Evolutionary conservation across 2,113 vertebrate genomes (phyloP).

Genomic region (Tyrannus savana): DNA sequence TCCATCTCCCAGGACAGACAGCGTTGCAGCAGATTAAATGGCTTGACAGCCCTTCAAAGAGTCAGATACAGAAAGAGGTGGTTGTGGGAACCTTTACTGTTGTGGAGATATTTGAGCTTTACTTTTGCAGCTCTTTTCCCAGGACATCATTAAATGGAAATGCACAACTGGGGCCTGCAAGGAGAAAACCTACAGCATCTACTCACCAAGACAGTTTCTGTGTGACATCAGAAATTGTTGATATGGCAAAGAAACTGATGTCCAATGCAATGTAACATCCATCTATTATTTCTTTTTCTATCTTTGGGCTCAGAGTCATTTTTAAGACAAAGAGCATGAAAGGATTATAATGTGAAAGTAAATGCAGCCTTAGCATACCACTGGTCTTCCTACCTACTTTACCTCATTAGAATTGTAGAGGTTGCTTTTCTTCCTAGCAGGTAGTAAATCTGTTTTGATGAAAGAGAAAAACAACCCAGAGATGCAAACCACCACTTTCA

Average conservation of each 20-base stretch:
- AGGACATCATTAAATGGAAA: background rate
- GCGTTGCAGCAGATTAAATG: background rate
- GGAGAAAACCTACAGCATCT: background rate
- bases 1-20: background rate
- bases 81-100: background rate
- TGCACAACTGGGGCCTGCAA: background rate
- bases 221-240: background rate
- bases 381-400: background rate
- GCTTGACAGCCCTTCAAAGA: background rate
- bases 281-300: background rate
- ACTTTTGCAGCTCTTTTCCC: background rate
- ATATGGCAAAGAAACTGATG: background rate
- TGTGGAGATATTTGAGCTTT: background rate
- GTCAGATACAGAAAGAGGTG: background rate
- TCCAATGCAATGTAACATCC: background rate
- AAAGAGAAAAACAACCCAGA: background rate
- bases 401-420: background rate
- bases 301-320: background rate
- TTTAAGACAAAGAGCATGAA: background rate
- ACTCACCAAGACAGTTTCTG: background rate
- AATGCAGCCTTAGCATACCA: background rate
- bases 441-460: background rate
- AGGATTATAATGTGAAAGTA: background rate
- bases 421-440: background rate
- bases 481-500: background rate